Conservation (phyloP, 2,888 invertebrate genomes). For the Eupithecia vulgata region DNA sequence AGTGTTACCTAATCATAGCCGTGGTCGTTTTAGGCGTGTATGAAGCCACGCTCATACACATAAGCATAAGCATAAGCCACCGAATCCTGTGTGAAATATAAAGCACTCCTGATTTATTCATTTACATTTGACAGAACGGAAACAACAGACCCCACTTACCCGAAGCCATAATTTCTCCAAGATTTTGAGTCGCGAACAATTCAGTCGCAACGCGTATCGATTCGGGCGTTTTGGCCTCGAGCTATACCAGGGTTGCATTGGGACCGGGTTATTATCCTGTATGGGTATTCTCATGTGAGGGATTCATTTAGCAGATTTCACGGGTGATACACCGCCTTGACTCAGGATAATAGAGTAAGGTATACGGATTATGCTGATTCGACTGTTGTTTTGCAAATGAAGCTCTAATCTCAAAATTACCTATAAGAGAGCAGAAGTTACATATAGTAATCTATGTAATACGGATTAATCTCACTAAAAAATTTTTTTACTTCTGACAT, state of each 20-base stretch:
- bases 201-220: conserved; percentile 24
- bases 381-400: not conserved
- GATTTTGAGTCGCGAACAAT: conserved; percentile 12
- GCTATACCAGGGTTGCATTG: conserved; percentile 22
- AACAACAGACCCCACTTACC: conserved; percentile 8
- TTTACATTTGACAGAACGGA: conserved; percentile 1
- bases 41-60: not conserved
- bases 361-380: not conserved
- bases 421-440: too few species aligned
- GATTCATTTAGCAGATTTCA: not conserved
- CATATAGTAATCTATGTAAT: too few species aligned
- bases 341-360: not conserved
- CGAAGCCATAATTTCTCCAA: conserved; percentile 17
- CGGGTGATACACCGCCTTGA: not conserved
- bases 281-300: conserved; percentile 1
- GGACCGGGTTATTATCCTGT: not conserved
- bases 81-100: not conserved
- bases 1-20: not conserved
- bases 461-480: too few species aligned
- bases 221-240: conserved; percentile 22
- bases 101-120: conserved; percentile 3
- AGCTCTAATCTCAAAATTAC: not conserved
- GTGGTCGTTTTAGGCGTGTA: not conserved
- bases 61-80: not conserved
- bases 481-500: too few species aligned